These are phyloP conservation scores for Microctenopoma stevenorrisi DNA, from an alignment of 2,797 vertebrate species.

Conservation along the genomic window DNA sequence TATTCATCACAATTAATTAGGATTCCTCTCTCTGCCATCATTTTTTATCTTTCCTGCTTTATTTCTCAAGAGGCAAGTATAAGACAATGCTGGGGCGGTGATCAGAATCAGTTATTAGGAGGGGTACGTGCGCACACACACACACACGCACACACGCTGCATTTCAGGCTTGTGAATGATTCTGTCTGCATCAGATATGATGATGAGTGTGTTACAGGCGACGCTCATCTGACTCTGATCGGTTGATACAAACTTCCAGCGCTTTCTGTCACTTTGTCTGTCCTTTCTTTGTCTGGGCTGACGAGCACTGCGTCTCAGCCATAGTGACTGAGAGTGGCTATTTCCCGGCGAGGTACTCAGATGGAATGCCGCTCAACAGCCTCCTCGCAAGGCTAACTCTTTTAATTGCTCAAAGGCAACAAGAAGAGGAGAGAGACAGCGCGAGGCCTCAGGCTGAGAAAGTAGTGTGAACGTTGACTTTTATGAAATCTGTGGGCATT, in stretches of 20 bases:
- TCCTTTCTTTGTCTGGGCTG: slow-evolving; percentile 58
- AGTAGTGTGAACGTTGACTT: slow-evolving; percentile 25
- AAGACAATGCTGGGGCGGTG: slow-evolving; percentile 76
- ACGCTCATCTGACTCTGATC: slow-evolving; percentile 36
- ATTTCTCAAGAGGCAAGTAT: slow-evolving; percentile 78
- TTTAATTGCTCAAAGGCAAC: slow-evolving; percentile 62
- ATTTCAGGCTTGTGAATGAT: slow-evolving; percentile 49
- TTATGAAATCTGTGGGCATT: slow-evolving; percentile 12
- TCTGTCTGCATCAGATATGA: slow-evolving; percentile 81
- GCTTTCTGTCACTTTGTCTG: slow-evolving; percentile 60
- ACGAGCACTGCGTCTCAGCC: slow-evolving; percentile 33
- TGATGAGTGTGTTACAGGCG: slow-evolving; percentile 55
- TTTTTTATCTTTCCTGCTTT: slow-evolving; percentile 76
- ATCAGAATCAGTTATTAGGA: slow-evolving; percentile 79
- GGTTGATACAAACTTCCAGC: slow-evolving; percentile 65
- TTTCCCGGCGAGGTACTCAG: slow-evolving; percentile 59
- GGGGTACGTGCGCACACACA: slow-evolving; percentile 4
- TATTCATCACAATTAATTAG: slow-evolving; percentile 85
- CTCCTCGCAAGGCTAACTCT: slow-evolving; percentile 63
- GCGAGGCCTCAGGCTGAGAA: slow-evolving; percentile 27
- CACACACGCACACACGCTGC: slow-evolving; percentile 30
- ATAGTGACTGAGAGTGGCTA: slow-evolving; percentile 51
- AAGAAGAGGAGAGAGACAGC: slow-evolving; percentile 9
- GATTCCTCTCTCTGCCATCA: slow-evolving; percentile 73
- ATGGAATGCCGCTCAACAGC: slow-evolving; percentile 40